These are phyloP conservation scores for Spheniscus mendiculus DNA, from an alignment of 2,113 vertebrate genomes.

Conservation along the genomic window DNA sequence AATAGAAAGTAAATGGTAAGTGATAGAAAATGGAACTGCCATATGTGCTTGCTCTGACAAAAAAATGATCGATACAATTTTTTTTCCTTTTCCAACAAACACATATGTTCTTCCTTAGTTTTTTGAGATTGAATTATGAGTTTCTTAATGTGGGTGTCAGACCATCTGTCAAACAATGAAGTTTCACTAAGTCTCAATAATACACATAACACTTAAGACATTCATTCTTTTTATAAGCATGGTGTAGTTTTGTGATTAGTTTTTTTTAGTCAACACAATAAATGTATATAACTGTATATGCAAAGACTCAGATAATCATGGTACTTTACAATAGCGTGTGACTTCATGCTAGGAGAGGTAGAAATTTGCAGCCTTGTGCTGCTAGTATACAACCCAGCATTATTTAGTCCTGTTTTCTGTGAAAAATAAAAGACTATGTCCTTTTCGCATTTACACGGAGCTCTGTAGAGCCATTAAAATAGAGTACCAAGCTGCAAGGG, in stretches of 20 bases:
- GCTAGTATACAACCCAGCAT: neutral
- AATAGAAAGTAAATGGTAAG: neutral
- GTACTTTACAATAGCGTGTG: neutral
- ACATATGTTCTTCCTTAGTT: conserved; percentile 21
- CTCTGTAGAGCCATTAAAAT: neutral
- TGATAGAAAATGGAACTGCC: conserved; percentile 1
- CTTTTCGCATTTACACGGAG: neutral
- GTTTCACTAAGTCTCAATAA: neutral
- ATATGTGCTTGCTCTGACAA: conserved; percentile 44
- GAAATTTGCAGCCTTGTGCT: neutral
- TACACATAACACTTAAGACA: neutral
- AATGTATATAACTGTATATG: neutral
- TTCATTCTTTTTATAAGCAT: neutral
- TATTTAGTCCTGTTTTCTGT: neutral
- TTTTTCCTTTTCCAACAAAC: conserved; percentile 27
- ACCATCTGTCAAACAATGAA: conserved; percentile 35
- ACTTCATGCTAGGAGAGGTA: neutral
- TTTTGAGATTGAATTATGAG: neutral
- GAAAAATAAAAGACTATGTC: neutral
- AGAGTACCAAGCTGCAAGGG: neutral
- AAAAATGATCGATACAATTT: neutral
- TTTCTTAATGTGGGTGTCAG: conserved; percentile 14
- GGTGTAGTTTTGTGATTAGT: neutral
- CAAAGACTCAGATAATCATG: neutral
- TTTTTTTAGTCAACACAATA: neutral